Conservation (phyloP, 2,797 vertebrate species). For the Hoplostethus atlanticus region DNA sequence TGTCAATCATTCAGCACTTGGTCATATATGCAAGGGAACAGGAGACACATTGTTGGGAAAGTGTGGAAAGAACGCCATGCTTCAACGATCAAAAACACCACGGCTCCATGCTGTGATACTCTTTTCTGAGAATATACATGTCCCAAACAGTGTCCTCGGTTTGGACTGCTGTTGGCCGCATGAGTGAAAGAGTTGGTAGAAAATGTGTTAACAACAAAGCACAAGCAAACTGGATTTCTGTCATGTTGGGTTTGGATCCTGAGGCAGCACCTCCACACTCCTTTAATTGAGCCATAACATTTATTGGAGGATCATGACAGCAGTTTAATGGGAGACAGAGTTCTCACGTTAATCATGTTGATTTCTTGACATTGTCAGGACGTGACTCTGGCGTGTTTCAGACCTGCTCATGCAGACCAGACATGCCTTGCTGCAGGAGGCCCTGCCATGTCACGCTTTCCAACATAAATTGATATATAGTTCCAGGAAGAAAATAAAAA, state of each 20-base stretch:
- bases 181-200: constrained; percentile 19
- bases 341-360: constrained; percentile 42
- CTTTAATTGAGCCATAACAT: constrained; percentile 60
- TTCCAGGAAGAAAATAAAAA: constrained; percentile 28
- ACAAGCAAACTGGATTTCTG: constrained; percentile 33
- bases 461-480: constrained; percentile 4
- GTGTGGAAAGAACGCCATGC: constrained; percentile 11
- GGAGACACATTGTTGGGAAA: constrained; percentile 1
- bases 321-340: constrained; percentile 44
- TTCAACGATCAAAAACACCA: constrained; percentile 15
- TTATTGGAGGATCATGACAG: constrained; percentile 54
- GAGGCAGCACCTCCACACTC: constrained; percentile 31
- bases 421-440: constrained; percentile 20
- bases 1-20: constrained; percentile 36
- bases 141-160: constrained; percentile 24
- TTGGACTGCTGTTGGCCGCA: constrained; percentile 10
- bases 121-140: constrained; percentile 31
- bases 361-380: constrained; percentile 54
- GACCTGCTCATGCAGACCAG: constrained; percentile 36
- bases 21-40: constrained; percentile 11
- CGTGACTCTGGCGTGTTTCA: constrained; percentile 27
- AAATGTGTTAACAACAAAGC: constrained; percentile 37
- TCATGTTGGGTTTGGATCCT: constrained; percentile 34
- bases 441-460: constrained; percentile 25
- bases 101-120: constrained; percentile 29